phyloP scores from a whole-genome alignment of 2,797 vertebrate species.

The Phaenicophaeus curvirostris region DNA sequence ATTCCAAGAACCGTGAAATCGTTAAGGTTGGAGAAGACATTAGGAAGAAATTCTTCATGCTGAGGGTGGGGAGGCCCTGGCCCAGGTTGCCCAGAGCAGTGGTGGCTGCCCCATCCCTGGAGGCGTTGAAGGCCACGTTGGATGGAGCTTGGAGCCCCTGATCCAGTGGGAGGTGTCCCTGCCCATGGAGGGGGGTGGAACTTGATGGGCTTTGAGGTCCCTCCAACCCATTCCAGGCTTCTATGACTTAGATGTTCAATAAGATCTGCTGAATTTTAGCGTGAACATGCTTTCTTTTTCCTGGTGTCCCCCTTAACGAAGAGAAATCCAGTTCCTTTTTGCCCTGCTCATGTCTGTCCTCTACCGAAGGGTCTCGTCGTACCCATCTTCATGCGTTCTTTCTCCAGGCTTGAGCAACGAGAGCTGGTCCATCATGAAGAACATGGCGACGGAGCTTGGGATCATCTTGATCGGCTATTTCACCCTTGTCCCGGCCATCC shows the following conservation, averaged over 20 bases:
- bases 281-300: background rate
- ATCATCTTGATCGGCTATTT: conserved; percentile 98
- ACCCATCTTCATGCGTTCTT: background rate
- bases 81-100: too few relatives aligned
- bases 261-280: background rate
- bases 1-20: background rate
- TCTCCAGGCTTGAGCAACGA: conserved; percentile 91
- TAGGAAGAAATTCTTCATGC: too few relatives aligned
- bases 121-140: too few relatives aligned
- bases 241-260: background rate
- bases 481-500: conserved; percentile 95
- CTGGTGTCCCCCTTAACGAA: background rate
- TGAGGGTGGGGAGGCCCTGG: too few relatives aligned
- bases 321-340: background rate
- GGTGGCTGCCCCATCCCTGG: too few relatives aligned
- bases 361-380: background rate
- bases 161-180: too few relatives aligned
- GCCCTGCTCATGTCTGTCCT: background rate
- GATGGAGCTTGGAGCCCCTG: too few relatives aligned
- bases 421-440: conserved; percentile 99
- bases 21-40: too few relatives aligned
- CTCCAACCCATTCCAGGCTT: too few relatives aligned
- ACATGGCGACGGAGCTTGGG: conserved; percentile 95
- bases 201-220: too few relatives aligned
- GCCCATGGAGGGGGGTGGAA: too few relatives aligned